A percentile compares a stretch with the other conserved stretches of the same genome.
Conservation (phyloP, 2,888 invertebrate genomes). For the Pedicia rivosa region DNA sequence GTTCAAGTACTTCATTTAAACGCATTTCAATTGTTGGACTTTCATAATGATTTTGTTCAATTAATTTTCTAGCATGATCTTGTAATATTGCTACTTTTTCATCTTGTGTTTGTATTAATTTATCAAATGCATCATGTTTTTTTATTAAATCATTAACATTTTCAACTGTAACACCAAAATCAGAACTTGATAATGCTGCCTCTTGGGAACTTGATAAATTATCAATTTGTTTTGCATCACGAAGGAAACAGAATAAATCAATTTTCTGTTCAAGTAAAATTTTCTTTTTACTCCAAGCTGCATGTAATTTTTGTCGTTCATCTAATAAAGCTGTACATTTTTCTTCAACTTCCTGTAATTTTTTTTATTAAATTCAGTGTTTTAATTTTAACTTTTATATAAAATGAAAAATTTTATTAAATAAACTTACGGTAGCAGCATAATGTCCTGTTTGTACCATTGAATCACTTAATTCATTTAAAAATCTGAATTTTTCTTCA, state of each 20-base stretch:
- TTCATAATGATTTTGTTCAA: constrained; percentile 85
- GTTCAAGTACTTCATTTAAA: constrained; percentile 54
- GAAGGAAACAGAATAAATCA: constrained; percentile 84
- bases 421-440: constrained; percentile 54
- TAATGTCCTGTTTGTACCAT: constrained; percentile 79
- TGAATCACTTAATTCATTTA: constrained; percentile 58
- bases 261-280: constrained; percentile 79
- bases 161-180: constrained; percentile 66
- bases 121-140: constrained; percentile 91
- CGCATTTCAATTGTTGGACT: constrained; percentile 61
- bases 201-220: constrained; percentile 80
- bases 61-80: constrained; percentile 71
- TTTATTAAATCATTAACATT: constrained; percentile 80
- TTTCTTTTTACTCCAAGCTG: constrained; percentile 79
- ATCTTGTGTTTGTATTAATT: constrained; percentile 68
- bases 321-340: constrained; percentile 60
- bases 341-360: constrained; percentile 71
- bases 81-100: constrained; percentile 70
- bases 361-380: no score
- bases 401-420: no score
- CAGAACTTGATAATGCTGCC: constrained; percentile 50
- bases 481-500: constrained; percentile 59
- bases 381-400: no score
- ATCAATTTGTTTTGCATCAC: constrained; percentile 87
- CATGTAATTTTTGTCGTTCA: constrained; percentile 61